Conservation (phyloP, 2,113 vertebrate species). For the Zootoca vivipara region DNA sequence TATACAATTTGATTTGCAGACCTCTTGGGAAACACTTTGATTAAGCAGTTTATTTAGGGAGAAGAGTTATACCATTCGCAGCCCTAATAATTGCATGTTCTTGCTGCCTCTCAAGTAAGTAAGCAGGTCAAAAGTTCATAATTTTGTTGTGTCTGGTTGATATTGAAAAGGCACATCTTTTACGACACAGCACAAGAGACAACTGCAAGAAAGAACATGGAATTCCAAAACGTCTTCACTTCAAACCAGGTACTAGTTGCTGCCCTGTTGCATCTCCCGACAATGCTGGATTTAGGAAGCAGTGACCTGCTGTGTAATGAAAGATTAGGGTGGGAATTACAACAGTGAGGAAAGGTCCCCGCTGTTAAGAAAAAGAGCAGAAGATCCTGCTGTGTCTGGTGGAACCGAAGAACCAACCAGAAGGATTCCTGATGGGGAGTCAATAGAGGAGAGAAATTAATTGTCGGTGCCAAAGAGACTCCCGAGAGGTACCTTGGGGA, state of each 20-base stretch:
- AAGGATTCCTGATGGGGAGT: background rate
- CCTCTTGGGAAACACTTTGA: no score
- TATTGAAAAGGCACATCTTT: background rate
- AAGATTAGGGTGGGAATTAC: background rate
- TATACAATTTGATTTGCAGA: no score
- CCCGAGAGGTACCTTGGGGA: constrained; percentile 7
- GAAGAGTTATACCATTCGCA: background rate
- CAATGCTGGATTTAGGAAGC: background rate
- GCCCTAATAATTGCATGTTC: background rate
- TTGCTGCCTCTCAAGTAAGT: background rate
- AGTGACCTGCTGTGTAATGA: background rate
- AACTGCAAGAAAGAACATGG: background rate
- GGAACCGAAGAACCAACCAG: background rate
- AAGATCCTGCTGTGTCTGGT: background rate
- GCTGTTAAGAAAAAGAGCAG: constrained; percentile 8
- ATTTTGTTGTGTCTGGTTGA: background rate
- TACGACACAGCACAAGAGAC: background rate
- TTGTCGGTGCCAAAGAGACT: background rate
- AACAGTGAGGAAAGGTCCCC: background rate
- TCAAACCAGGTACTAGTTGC: background rate
- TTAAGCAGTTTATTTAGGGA: no score
- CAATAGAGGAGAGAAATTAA: constrained; percentile 25
- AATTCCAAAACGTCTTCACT: background rate
- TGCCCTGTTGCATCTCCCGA: background rate
- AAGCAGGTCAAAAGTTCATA: background rate